phyloP scores from a whole-genome alignment of 2,797 vertebrate genomes.

The Chaenodraco wilsoni region DNA sequence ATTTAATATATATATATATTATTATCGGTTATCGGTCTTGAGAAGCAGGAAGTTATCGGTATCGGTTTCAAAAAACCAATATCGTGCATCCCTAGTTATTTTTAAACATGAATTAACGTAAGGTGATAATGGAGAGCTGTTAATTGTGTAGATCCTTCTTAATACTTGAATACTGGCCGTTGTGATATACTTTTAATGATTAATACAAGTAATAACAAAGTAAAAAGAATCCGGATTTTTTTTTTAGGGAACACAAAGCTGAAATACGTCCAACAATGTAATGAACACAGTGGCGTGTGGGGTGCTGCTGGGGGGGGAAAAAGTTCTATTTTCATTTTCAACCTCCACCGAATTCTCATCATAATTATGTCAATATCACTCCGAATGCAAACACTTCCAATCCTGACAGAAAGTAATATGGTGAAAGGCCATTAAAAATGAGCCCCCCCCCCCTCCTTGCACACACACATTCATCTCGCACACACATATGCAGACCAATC shows the following conservation, averaged over 20 bases:
- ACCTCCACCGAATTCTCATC: conserved; percentile 81
- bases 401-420: conserved; percentile 78
- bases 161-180: too few species aligned
- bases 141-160: neutral
- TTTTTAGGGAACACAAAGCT: conserved; percentile 26
- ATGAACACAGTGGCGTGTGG: conserved; percentile 39
- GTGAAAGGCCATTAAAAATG: conserved; percentile 80
- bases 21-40: too few species aligned
- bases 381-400: conserved; percentile 78
- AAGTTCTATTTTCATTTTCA: conserved; percentile 69
- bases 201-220: neutral
- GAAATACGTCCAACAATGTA: conserved; percentile 35
- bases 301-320: conserved; percentile 31
- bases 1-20: too few species aligned
- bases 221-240: too few species aligned
- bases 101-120: neutral
- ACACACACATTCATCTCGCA: conserved; percentile 21
- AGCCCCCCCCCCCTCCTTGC: conserved; percentile 45
- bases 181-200: neutral
- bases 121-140: neutral
- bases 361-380: conserved; percentile 82
- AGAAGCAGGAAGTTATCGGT: too few species aligned
- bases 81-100: neutral
- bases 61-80: too few species aligned
- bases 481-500: conserved; percentile 56